Base-by-base conservation (phyloP, 2,797 vertebrate genomes). In the Phataginus tricuspis region DNA sequence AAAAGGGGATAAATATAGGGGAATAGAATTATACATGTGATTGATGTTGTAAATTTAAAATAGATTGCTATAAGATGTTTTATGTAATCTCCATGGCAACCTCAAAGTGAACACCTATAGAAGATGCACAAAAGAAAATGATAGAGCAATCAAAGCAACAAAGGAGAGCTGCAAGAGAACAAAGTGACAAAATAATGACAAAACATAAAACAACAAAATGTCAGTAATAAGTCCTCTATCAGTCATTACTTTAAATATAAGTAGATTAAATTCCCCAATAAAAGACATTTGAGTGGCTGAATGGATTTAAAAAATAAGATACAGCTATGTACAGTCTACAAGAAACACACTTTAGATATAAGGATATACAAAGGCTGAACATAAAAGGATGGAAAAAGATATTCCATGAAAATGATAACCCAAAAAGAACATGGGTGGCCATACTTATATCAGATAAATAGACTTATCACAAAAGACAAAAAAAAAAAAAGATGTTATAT, bases 201-300 rank as follows among this genome's bases (percentile, higher is more conserved):
- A 49, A 53, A 86, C 13, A 34, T 77, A 57, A 51, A 68, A 87
- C 34, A 86, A 69, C 49, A 78, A 79, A 90, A 45, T 86, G 74
- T 23, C 29, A 74, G 53, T 49, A 78, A 3, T 68, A 34, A 93
- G 27, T 86, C 23, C 16, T n/a, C 13, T 86, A 66, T 63, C 59
- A 74, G 18, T 59, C 74, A 74, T 39, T 86, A 31, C 59, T 91
- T 86, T 61, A 90, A 94, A 96, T 68, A 12, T 72, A 79, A 95
- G 37, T 68, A 23, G 9, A 45, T 74, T 63, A 82, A 82, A 69
- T 34, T 61, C 25, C 5, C 9, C 71, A 96, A 45, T 42, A 53
- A 86, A 90, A 83, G 27, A 69, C 8, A 61, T 27, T 27, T 64
- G 31, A 86, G 37, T 72, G 31, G 5, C 72, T 39, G 14, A 69